A percentile compares a stretch with the other conserved stretches of the same genome.
These are phyloP conservation scores for Serranus cabrilla DNA, from an alignment of 2,797 vertebrate genomes.

Conservation along the genomic window DNA sequence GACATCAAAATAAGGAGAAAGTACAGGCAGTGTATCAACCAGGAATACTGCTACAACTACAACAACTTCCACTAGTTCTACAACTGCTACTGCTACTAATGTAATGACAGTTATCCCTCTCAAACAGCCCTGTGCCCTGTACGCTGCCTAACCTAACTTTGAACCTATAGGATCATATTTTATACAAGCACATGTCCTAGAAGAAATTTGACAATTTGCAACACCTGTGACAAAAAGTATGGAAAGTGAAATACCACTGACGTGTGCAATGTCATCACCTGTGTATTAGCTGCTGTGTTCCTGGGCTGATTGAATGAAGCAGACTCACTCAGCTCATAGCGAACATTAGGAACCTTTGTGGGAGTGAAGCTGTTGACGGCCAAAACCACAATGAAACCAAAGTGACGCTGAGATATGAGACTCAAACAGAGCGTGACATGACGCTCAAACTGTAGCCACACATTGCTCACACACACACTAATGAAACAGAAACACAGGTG, in stretches of 20 bases:
- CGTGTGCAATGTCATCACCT: slow-evolving; percentile 43
- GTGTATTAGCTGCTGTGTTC: slow-evolving; percentile 4
- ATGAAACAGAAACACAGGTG: slow-evolving; percentile 25
- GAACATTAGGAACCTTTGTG: slow-evolving; percentile 85
- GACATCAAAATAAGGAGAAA: not conserved
- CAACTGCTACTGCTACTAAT: not conserved
- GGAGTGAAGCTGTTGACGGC: slow-evolving; percentile 78
- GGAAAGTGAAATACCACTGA: too few relatives aligned
- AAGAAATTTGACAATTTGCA: too few relatives aligned
- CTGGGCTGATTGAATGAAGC: slow-evolving; percentile 27
- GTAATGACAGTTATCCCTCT: too few relatives aligned
- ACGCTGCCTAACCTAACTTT: too few relatives aligned
- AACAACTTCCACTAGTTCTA: not conserved
- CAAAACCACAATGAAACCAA: slow-evolving; percentile 48
- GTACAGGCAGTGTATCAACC: too few relatives aligned
- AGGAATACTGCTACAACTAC: too few relatives aligned
- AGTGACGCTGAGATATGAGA: slow-evolving; percentile 36
- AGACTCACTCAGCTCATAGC: slow-evolving; percentile 81
- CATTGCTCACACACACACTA: not conserved
- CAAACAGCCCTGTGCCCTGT: too few relatives aligned
- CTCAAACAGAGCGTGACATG: slow-evolving; percentile 23
- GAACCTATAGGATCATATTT: too few relatives aligned
- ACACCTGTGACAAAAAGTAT: too few relatives aligned
- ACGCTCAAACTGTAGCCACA: slow-evolving; percentile 10
- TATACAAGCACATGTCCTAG: too few relatives aligned